Evolutionary conservation across 1,140 invertebrate genomes (phyloP).

Genomic region (Centruroides sculpturatus): DNA sequence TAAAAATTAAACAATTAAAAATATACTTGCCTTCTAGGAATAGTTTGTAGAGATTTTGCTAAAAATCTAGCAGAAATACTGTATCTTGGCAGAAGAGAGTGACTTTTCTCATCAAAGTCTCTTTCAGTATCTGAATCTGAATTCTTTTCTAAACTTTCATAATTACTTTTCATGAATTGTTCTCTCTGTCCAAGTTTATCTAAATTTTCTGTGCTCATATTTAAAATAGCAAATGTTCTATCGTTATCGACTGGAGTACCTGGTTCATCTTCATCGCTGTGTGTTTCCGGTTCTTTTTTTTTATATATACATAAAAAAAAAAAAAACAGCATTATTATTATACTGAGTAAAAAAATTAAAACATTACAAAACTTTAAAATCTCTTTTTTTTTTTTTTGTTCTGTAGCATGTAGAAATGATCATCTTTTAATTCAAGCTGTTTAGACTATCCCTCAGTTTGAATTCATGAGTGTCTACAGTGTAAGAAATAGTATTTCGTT

Average conservation of each 20-base stretch:
- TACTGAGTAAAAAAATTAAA: background rate
- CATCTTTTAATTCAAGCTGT: too few relatives aligned
- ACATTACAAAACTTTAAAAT: background rate
- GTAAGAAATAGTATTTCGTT: too few relatives aligned
- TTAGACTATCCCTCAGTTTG: too few relatives aligned
- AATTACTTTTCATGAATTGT: constrained; percentile 58
- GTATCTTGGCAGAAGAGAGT: constrained; percentile 1
- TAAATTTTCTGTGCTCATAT: constrained; percentile 52
- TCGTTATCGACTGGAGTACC: constrained; percentile 16
- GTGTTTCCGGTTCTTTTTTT: constrained; percentile 28
- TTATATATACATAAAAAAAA: background rate
- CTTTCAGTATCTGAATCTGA: constrained; percentile 3
- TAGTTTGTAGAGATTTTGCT: constrained; percentile 16
- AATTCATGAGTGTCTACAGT: too few relatives aligned
- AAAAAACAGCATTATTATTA: background rate
- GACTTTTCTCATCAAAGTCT: constrained; percentile 3
- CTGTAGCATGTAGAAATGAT: too few relatives aligned
- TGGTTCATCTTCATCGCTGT: constrained; percentile 44
- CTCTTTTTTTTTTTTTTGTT: too few relatives aligned
- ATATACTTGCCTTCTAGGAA: constrained; percentile 5
- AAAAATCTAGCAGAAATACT: constrained; percentile 24
- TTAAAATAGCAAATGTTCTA: constrained; percentile 14
- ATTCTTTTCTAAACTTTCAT: constrained; percentile 47
- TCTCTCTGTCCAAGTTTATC: constrained; percentile 51
- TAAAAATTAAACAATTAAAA: background rate